Base-by-base conservation (phyloP, 2,113 vertebrate species). In the Calidris pugnax region DNA sequence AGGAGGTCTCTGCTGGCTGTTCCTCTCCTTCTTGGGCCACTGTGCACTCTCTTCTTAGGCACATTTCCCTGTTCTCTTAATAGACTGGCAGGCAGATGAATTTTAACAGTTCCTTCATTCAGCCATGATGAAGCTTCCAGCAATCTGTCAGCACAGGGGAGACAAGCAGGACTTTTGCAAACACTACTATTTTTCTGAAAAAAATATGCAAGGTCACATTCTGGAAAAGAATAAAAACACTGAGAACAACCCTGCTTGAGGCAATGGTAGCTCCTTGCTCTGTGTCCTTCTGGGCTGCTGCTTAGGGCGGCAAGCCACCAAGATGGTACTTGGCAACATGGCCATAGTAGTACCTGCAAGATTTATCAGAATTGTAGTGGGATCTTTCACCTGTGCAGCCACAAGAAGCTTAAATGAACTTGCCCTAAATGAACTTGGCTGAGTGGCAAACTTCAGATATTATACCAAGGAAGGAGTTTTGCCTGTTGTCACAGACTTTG, bases 21-120 rank as follows among this genome's bases (percentile, higher is more conserved):
- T 92, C 20, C 30, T 87, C 48, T 83, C 48, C 37, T 75, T 59
- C 75, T 68, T 78, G 33, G 64, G 50, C 51, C 51, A 41, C 69
- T 57, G 26, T 45, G 26, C 14, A 24, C 19, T 83, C 32, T 74
- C 78, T 66, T 83, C 64, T 79, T 78, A 72, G 47, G 55, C 24
- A 0, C 32, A 24, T 87, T 93, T 94, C 67, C 45, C 57, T 4
- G 2, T 45, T 69, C 62, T 85, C 37, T 55, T 93, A 95, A 76
- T 37, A 79, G 69, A 87, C 81, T 95, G 77, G 89, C 92, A 95
- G 45, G 62, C 17, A 82, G 66, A 75, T 55, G 48, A 75, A 95
- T 91, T 95, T 72, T 90, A 89, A 39, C 85, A 89, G 71, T 89
- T 94, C 48, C 22, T 80, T 87, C 76, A 73, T 95, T 90, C 62